A percentile compares a stretch with the other conserved stretches of the same genome.
phyloP scores from a whole-genome alignment of 1,140 invertebrate species.

The Dryas iulia region DNA sequence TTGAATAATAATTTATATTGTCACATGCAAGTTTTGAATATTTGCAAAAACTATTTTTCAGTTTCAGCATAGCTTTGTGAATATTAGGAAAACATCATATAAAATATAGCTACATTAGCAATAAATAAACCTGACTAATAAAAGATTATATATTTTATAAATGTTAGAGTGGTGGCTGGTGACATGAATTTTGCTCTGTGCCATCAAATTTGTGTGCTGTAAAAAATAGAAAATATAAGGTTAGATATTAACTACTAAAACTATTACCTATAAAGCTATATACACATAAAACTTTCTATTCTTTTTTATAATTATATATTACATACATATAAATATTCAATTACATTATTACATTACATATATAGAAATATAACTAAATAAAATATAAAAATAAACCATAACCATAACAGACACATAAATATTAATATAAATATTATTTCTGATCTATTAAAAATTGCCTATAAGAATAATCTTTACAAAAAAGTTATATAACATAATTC shows the following conservation, averaged over 20 bases:
- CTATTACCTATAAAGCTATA: neutral
- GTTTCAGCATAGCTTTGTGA: slow-evolving; percentile 72
- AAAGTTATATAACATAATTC: slow-evolving; percentile 51
- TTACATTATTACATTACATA: neutral
- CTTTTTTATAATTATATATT: neutral
- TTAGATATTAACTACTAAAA: neutral
- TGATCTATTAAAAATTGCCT: too few relatives aligned
- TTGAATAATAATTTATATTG: slow-evolving; percentile 46
- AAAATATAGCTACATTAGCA: slow-evolving; percentile 26
- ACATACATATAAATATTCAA: neutral
- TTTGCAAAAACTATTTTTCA: slow-evolving; percentile 73
- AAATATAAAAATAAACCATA: too few relatives aligned
- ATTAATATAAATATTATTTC: neutral
- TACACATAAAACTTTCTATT: neutral
- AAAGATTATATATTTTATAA: slow-evolving; percentile 14
- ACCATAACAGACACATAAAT: too few relatives aligned
- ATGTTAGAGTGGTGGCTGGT: slow-evolving; percentile 33
- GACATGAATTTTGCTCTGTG: slow-evolving; percentile 71
- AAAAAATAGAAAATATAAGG: slow-evolving; percentile 48
- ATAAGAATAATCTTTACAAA: too few relatives aligned
- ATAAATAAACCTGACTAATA: slow-evolving; percentile 29
- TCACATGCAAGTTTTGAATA: slow-evolving; percentile 63
- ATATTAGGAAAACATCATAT: slow-evolving; percentile 51
- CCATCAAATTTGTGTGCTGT: slow-evolving; percentile 47
- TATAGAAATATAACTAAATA: too few relatives aligned